Base-by-base conservation (phyloP, 2,888 invertebrate species). In the Prosopocoilus inquinatus region DNA sequence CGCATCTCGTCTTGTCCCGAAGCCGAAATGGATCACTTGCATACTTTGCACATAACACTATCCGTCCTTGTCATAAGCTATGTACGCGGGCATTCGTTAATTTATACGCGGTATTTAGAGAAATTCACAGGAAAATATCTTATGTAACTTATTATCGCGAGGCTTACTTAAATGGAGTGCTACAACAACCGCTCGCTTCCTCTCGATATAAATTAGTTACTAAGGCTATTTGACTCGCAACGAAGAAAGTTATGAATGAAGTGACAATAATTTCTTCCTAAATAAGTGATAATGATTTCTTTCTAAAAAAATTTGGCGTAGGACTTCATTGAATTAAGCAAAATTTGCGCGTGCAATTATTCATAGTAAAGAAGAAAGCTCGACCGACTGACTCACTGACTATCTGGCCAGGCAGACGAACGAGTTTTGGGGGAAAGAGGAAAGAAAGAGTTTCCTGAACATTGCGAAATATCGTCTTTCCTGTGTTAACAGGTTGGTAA, bases 1-100 rank as follows among this genome's bases (percentile, higher is more conserved):
- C 64, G 66, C 61, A 59, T 61, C 60, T 52, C 51, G 51, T 43
- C 53, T 52, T 54, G 54, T 53, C 53, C 53, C 47, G 47, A 49
- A 47, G 44, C 57, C 45, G 34, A 49, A 55, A 60, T 52, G 53
- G 52, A 59, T 53, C 58, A 41, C 48, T 47, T 50, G 51, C 51
- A 46, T 43, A 50, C 44, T 55, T 55, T 46, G 50, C 41, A 46
- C 43, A 45, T 39, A 45, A 55, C 36, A 35, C 50, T 39, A 45
- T 46, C 45, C 55, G 33, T 50, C 44, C 55, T 39, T 38, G 49
- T 55, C 49, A 50, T 16, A 36, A 47, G 3, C 8, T 5, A 47
- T 34, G 34, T 47, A 16, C 35, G 32, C 33, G 12, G 15, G 7
- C 34, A 34, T 33, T 47, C 47, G n/a, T 41, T 41, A 41, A 41